Evolutionary conservation across 2,797 vertebrate genomes (phyloP), one percentile per base, ranked within the genome.

Genomic region (Phylloscopus collybita): DNA sequence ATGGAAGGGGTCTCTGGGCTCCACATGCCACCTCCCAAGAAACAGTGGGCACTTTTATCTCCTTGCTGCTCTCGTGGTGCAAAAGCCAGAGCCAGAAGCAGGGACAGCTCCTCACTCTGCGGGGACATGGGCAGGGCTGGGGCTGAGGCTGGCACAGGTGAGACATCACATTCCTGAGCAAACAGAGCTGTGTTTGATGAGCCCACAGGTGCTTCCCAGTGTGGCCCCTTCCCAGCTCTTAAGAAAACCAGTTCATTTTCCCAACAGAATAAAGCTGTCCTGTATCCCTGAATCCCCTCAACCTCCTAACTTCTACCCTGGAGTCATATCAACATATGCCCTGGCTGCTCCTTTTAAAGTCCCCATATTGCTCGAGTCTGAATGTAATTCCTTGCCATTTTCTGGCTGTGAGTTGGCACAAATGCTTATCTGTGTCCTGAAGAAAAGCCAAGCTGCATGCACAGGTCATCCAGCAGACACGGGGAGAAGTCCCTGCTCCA

Each of bases 31-130:
- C 38, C 13, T 29, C 49, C 16, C 8, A 23, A 50, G 32, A 57
- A 47, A 1, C 17, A 5, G 7, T 0, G 47, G 5, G 34, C 7
- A 2, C n/a, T 42, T 86, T 51, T 17, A 59, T 16, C 54, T 83
- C 69, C 56, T 51, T n/a, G 59, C 27, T 82, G 40, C 23, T 32
- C 4, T 10, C 21, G 12, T 0, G 8, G 47, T 6, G n/a, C 36
- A 34, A 22, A 38, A 57, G 32, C 17, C 1, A 3, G 53, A 64
- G 36, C 4, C 65, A 84, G 65, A 11, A 34, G 61, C 34, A 56
- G 49, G 38, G 38, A 45, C 65, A 71, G 72, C 80, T 51, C 59
- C 75, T 56, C 72, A 6, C 23, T 9, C 23, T 25, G 44, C 0
- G 0, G n/a, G 27, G 23, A 23, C 16, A 47, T 25, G 73, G 72